Percentiles rank a stretch among this genome's conserved stretches.
phyloP scores from a whole-genome alignment of 2,888 invertebrate species.

The Caenorhabditis sp. region DNA sequence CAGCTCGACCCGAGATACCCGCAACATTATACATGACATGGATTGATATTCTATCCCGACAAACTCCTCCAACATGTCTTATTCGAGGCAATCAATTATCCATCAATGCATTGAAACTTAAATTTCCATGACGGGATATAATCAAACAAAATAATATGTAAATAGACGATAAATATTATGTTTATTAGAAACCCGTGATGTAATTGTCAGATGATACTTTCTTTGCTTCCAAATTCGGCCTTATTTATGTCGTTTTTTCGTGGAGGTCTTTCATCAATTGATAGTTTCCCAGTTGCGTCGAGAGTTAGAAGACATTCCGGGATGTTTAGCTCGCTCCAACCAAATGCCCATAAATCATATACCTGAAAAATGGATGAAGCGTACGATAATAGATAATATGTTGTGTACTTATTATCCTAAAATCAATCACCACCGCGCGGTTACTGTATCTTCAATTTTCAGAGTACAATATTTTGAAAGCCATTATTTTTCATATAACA shows the following conservation, averaged over 20 bases:
- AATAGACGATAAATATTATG: neutral
- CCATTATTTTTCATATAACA: too few species aligned
- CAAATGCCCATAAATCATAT: constrained; percentile 52
- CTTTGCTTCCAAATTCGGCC: constrained; percentile 52
- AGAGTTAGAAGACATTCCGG: constrained; percentile 46
- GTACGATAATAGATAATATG: too few species aligned
- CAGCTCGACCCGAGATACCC: constrained; percentile 37
- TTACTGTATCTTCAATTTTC: too few species aligned
- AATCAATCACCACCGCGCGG: too few species aligned
- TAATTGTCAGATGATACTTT: constrained; percentile 42
- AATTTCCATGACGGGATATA: constrained; percentile 22
- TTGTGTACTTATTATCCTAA: too few species aligned
- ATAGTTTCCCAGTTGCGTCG: constrained; percentile 27
- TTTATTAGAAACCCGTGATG: too few species aligned
- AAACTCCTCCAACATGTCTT: constrained; percentile 26
- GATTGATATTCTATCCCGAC: constrained; percentile 35
- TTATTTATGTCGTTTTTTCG: constrained; percentile 43
- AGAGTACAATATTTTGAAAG: too few species aligned
- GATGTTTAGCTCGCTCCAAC: constrained; percentile 47
- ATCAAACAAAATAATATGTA: neutral
- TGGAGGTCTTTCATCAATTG: constrained; percentile 19
- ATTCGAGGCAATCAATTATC: constrained; percentile 42
- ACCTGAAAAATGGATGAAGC: too few species aligned
- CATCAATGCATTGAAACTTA: constrained; percentile 21
- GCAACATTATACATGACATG: constrained; percentile 35